A percentile compares a stretch with the other conserved stretches of the same genome.
Evolutionary conservation across 2,113 vertebrate species (phyloP).

Genomic region (Electrona antarctica): DNA sequence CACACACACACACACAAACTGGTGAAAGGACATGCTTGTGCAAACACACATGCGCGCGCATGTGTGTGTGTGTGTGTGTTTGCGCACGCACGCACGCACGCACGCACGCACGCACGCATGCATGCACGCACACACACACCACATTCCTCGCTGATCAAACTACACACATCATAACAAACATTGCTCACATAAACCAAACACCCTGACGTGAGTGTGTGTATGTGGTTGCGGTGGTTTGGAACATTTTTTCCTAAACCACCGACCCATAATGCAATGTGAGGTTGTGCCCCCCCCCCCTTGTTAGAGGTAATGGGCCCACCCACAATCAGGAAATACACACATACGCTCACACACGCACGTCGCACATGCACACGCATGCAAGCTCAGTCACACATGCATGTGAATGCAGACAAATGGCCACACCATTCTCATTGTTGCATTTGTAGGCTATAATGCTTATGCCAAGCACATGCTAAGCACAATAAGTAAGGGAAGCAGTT

Average conservation of each 20-base stretch:
- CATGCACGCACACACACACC: not conserved
- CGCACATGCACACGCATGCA: constrained; percentile 12
- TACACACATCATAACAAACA: constrained; percentile 13
- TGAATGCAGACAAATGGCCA: not conserved
- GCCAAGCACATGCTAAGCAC: constrained; percentile 20
- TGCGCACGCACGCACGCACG: not conserved
- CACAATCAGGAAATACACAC: constrained; percentile 63
- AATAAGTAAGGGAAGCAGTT: not conserved
- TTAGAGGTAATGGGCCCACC: constrained; percentile 71
- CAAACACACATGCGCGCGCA: not conserved
- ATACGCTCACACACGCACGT: not conserved
- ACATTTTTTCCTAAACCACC: constrained; percentile 69
- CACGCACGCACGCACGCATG: not conserved
- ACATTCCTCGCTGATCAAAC: not conserved
- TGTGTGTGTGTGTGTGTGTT: too few relatives aligned
- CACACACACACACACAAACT: not conserved
- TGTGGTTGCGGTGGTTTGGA: constrained; percentile 55
- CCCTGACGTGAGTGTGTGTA: constrained; percentile 20
- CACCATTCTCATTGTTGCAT: too few relatives aligned
- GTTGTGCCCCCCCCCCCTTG: constrained; percentile 25
- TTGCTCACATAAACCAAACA: constrained; percentile 16
- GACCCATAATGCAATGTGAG: constrained; percentile 64
- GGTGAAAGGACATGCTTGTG: too few relatives aligned
- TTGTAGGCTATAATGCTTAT: not conserved
- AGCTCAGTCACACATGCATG: constrained; percentile 3